Evolutionary conservation across 2,113 vertebrate species (phyloP), one percentile per base, ranked within the genome.

Genomic region (Chamaetylas fuelleborni): DNA sequence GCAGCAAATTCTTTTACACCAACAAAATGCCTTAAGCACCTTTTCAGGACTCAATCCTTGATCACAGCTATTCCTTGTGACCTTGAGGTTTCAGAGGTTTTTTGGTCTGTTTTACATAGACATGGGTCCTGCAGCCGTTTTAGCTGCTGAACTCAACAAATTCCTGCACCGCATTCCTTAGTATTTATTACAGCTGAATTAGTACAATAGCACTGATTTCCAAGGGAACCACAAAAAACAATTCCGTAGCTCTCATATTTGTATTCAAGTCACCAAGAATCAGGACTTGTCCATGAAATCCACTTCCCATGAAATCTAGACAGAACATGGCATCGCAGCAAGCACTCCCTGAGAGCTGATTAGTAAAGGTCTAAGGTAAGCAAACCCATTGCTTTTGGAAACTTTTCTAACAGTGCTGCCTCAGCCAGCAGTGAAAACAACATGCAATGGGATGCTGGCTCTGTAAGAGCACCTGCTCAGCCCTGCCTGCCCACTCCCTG

Each of bases 1-100:
- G 1, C 36, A 29, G 43, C 18, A 67, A 86, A 85, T 53, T 58
- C 66, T 77, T 65, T 51, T 11, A 43, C 62, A 54, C 19, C 43
- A 47, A 45, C 29, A 26, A 51, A 77, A 69, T 14, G 58, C 36
- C 18, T 54, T 51, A 22, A 0, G 0, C 26, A 5, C 3, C 0
- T 81, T 81, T 69, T 48, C 76, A 77, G 69, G 38, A 58, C 48
- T 81, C 51, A 25, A 1, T 51, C 47, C 31, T 60, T 29, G 9
- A 74, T 26, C 33, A 1, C 4, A 14, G 43, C 47, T 62, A 5
- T 73, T 79, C 48, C 48, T 14, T 42, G 56, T 23, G 33, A 74
- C 33, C 18, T 25, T 18, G 10, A 22, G 15, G 25, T 33, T 73
- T 60, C 2, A 5, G 29, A 33, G 2, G 1, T 5, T 34, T 67